Base-by-base conservation (phyloP, 2,888 invertebrate species). In the Epinotia brunnichana region DNA sequence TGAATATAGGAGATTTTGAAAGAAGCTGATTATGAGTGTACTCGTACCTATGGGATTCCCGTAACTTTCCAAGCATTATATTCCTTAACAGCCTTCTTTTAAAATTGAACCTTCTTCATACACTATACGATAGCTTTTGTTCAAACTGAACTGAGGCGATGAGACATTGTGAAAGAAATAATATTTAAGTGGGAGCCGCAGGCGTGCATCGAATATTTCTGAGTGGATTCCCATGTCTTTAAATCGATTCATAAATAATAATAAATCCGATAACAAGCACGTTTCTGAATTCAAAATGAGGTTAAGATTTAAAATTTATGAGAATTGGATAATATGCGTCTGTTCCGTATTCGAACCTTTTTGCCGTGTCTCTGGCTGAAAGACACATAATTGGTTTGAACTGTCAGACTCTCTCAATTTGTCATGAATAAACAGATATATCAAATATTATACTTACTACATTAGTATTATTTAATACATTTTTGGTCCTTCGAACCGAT, bases 171-270 rank as follows among this genome's bases (percentile, higher is more conserved):
- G 9, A 21, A 66, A 24, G n/a, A 2, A 24, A 7, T 7, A 21
- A n/a, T 13, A n/a, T 19, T 7, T 21, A n/a, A 54, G 66, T 56
- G 56, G 54, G 39, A 54, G 54, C 66, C 66, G 21, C 54, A n/a
- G 56, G 66, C 66, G 66, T 66, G 54, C 56, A 41, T n/a, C 24
- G 66, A 66, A 66, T 56, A 56, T 41, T 21, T 21, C 39, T 41
- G 56, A 66, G 66, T 66, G 66, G 66, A 66, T 66, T 66, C 66
- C 66, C 41, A 56, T 66, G 66, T 66, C 54, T 66, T 66, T 41
- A 56, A 66, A 66, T 66, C 54, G 66, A 66, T 66, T 56, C 66
- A 66, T 66, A 66, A 66, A 66, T 66, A 66, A 54, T 66, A 66
- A 66, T 66, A 66, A 66, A 66, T 66, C 53, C 41, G 54, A 56